Evolutionary conservation across 2,113 vertebrate genomes (phyloP).

Genomic region (Bettongia penicillata): DNA sequence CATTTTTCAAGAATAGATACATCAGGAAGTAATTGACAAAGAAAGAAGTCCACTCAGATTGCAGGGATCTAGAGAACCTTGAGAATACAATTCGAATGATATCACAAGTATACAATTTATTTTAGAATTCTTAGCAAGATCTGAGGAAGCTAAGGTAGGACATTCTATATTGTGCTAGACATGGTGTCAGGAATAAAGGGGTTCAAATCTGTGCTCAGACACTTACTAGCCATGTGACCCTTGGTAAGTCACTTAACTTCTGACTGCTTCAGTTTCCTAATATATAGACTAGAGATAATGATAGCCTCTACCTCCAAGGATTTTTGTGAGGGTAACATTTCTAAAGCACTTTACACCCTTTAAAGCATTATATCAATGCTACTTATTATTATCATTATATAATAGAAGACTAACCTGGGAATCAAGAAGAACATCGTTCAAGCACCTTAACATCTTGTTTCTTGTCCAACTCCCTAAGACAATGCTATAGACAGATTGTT

Average conservation of each 20-base stretch:
- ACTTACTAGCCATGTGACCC: background rate
- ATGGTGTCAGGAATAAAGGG: background rate
- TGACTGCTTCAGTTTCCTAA: background rate
- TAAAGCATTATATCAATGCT: background rate
- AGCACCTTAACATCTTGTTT: background rate
- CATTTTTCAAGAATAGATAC: background rate
- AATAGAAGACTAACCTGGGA: background rate
- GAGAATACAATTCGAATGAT: background rate
- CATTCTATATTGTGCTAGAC: background rate
- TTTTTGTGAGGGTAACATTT: background rate
- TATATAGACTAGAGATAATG: background rate
- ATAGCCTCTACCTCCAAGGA: background rate
- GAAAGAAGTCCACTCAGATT: background rate
- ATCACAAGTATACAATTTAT: background rate
- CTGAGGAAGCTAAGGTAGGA: background rate
- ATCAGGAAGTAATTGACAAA: background rate
- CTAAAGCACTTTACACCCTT: background rate
- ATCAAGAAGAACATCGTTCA: background rate
- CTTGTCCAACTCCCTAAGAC: background rate
- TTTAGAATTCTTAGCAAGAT: background rate
- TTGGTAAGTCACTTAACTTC: background rate
- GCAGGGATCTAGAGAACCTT: background rate
- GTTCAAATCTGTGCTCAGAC: background rate
- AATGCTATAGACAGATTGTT: background rate
- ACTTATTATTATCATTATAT: background rate